phyloP scores from a whole-genome alignment of 2,113 vertebrate species.

The Phaetusa simplex region DNA sequence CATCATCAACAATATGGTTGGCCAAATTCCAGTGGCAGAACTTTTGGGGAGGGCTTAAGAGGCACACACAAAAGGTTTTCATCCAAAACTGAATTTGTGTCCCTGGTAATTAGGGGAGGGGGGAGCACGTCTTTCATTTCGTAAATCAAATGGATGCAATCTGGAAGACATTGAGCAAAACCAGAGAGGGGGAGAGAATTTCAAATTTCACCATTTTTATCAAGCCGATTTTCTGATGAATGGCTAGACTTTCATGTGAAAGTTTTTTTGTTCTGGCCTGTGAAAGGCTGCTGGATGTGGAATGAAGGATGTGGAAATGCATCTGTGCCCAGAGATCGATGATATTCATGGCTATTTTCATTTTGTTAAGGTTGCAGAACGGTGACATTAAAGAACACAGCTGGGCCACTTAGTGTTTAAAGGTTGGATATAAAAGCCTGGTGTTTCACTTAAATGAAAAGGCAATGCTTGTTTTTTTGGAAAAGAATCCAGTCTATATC shows the following conservation, averaged over 20 bases:
- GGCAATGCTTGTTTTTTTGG: not conserved
- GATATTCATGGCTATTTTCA: not conserved
- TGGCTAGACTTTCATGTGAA: not conserved
- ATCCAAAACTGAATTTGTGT: not conserved
- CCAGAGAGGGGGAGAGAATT: not conserved
- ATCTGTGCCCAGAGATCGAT: not conserved
- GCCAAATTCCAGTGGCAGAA: not conserved
- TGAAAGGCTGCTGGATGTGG: not conserved
- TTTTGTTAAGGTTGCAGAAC: not conserved
- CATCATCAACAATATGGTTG: constrained; percentile 20
- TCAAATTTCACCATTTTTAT: not conserved
- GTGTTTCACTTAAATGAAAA: not conserved
- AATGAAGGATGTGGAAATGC: not conserved
- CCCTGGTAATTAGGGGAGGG: not conserved
- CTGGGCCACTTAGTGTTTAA: not conserved
- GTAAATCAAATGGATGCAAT: not conserved
- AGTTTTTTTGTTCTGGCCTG: not conserved
- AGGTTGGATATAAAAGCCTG: not conserved
- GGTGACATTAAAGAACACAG: not conserved
- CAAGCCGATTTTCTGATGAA: not conserved
- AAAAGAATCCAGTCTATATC: not conserved
- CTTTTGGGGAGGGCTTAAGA: not conserved
- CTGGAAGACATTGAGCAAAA: constrained; percentile 1
- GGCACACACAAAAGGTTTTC: not conserved
- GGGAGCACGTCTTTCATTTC: not conserved